A percentile compares a stretch with the other conserved stretches of the same genome.
Evolutionary conservation across 2,113 vertebrate genomes (phyloP).

Genomic region (Myiagra hebetior): DNA sequence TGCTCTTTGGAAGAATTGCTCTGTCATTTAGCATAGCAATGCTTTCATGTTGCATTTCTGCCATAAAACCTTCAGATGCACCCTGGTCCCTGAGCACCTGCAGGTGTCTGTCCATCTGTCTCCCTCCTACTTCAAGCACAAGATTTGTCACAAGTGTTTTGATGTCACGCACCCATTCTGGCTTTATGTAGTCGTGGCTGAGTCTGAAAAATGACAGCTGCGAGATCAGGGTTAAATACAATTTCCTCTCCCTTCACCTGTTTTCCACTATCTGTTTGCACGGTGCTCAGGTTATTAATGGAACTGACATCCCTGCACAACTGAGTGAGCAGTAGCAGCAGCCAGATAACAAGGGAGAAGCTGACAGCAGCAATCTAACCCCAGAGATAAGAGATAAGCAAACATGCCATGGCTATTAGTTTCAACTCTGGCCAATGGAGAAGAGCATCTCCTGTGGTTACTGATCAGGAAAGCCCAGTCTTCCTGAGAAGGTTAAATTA

Average conservation of each 20-base stretch:
- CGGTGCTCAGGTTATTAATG: constrained; percentile 73
- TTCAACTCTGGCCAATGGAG: constrained; percentile 49
- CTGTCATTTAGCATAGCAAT: not conserved
- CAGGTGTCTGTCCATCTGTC: constrained; percentile 10
- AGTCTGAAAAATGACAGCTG: constrained; percentile 72
- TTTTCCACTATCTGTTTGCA: constrained; percentile 66
- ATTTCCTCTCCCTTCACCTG: constrained; percentile 71
- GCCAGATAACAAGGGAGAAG: constrained; percentile 73
- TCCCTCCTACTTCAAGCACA: not conserved
- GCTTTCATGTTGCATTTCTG: not conserved
- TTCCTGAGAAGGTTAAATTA: constrained; percentile 1
- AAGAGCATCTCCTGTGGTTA: not conserved
- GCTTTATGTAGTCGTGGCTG: not conserved
- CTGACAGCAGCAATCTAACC: constrained; percentile 67
- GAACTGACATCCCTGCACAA: constrained; percentile 75
- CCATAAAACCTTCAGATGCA: not conserved
- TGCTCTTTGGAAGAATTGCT: not conserved
- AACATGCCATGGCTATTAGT: constrained; percentile 58
- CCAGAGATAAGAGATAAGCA: constrained; percentile 68
- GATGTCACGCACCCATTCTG: constrained; percentile 9
- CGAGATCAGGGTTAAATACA: constrained; percentile 68
- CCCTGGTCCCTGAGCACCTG: not conserved
- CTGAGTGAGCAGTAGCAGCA: constrained; percentile 71
- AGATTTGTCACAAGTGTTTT: constrained; percentile 57
- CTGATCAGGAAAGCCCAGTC: not conserved